These are phyloP conservation scores for Hyposoter dolosus DNA, from an alignment of 2,888 invertebrate species.

Conservation along the genomic window DNA sequence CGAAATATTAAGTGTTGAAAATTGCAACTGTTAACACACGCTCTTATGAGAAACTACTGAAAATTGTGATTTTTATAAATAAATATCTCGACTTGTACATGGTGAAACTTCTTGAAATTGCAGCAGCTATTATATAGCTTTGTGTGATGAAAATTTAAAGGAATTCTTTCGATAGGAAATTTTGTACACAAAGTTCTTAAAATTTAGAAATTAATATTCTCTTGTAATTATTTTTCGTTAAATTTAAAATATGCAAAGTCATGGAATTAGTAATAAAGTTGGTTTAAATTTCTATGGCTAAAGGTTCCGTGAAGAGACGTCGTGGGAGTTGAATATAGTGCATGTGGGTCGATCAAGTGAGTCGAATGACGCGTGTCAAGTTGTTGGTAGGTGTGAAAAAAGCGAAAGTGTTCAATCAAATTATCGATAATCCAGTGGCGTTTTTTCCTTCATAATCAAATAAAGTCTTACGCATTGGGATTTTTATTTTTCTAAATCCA, in stretches of 20 bases:
- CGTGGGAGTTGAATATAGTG: conserved; percentile 40
- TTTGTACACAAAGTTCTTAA: too few species aligned
- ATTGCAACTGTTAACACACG: too few species aligned
- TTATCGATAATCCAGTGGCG: background rate
- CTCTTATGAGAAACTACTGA: too few species aligned
- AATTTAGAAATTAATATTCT: background rate
- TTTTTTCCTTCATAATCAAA: background rate
- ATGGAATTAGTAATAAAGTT: background rate
- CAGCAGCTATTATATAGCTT: too few species aligned
- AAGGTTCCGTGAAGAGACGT: background rate
- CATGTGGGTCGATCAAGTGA: conserved; percentile 34
- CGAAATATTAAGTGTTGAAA: too few species aligned
- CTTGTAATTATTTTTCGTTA: background rate
- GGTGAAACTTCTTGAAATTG: too few species aligned
- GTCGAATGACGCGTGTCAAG: conserved; percentile 23
- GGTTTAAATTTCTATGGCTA: background rate
- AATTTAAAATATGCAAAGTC: background rate
- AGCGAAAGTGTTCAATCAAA: conserved; percentile 24
- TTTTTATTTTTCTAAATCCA: background rate
- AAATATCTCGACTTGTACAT: too few species aligned
- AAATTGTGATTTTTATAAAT: too few species aligned
- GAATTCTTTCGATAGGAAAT: too few species aligned
- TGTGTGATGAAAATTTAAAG: too few species aligned
- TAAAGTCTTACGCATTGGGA: background rate
- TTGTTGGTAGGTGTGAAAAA: conserved; percentile 31